phyloP scores from a whole-genome alignment of 2,797 vertebrate species.

The Cossypha polioptera region DNA sequence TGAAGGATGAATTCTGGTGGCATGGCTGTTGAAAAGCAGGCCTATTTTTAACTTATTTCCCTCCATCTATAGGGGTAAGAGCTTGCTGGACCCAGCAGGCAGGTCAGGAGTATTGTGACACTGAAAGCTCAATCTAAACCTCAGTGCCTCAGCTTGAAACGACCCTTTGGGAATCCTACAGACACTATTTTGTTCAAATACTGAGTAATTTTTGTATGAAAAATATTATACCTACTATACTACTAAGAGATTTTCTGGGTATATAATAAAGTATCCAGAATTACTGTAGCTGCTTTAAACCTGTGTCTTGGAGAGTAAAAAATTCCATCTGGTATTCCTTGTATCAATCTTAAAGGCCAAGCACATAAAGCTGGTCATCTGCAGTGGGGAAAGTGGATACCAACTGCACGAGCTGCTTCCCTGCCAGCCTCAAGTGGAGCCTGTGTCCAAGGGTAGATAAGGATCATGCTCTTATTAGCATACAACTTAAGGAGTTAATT shows the following conservation, averaged over 20 bases:
- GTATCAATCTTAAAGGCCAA: background rate
- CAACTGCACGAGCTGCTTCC: background rate
- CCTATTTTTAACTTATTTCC: background rate
- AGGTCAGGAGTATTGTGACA: background rate
- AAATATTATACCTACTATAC: background rate
- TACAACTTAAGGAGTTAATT: slow-evolving; percentile 8
- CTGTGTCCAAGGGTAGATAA: background rate
- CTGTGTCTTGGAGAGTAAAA: background rate
- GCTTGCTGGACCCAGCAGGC: background rate
- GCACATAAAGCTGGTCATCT: background rate
- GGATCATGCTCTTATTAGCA: background rate
- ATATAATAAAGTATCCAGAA: background rate
- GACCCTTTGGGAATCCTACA: background rate
- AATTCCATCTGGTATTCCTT: background rate
- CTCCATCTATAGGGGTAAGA: background rate
- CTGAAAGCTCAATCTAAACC: background rate
- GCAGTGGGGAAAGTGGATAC: background rate
- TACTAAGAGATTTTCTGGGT: background rate
- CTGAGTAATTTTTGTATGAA: background rate
- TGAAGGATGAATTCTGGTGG: background rate
- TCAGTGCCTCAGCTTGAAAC: background rate
- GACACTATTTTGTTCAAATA: background rate
- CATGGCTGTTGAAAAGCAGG: background rate
- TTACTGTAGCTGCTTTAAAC: background rate
- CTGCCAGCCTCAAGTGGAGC: background rate